Percentiles rank a stretch among this genome's conserved stretches.
Conservation (phyloP, 2,888 invertebrate genomes). For the Diplazon laetatorius region DNA sequence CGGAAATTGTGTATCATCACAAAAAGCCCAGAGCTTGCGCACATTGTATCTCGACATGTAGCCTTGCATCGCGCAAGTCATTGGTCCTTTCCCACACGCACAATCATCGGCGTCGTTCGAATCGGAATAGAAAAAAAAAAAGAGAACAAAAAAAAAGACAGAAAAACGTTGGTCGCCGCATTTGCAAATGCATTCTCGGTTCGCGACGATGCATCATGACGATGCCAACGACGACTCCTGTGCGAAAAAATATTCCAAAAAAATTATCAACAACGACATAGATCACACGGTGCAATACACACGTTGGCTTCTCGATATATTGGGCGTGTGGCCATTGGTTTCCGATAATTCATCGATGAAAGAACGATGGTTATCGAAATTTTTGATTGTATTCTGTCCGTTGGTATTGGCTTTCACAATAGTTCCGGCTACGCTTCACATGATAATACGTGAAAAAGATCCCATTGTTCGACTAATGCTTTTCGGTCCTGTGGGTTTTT, state of each 20-base stretch:
- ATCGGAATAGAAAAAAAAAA: background rate
- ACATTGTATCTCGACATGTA: background rate
- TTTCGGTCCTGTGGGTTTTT: slow-evolving; percentile 51
- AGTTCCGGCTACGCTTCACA: slow-evolving; percentile 48
- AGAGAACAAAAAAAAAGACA: no score
- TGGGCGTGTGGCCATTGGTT: slow-evolving; percentile 61
- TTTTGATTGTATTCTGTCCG: slow-evolving; percentile 34
- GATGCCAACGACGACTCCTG: background rate
- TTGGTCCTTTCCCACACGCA: background rate
- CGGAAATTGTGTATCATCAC: background rate
- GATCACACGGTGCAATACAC: slow-evolving; percentile 44
- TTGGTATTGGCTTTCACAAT: slow-evolving; percentile 36
- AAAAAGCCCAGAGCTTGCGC: background rate
- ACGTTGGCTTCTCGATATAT: slow-evolving; percentile 45
- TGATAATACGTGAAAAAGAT: slow-evolving; percentile 41
- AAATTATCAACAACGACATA: slow-evolving; percentile 34
- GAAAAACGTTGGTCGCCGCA: background rate
- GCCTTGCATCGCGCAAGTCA: slow-evolving; percentile 1
- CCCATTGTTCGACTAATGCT: slow-evolving; percentile 31
- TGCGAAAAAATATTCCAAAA: background rate
- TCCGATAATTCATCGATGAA: slow-evolving; percentile 22
- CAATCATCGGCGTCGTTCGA: background rate
- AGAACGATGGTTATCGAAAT: slow-evolving; percentile 20
- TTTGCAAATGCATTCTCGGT: background rate
- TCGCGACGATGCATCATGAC: slow-evolving; percentile 5